Conservation (phyloP, 1,140 invertebrate species). For the Antheraea mylitta region DNA sequence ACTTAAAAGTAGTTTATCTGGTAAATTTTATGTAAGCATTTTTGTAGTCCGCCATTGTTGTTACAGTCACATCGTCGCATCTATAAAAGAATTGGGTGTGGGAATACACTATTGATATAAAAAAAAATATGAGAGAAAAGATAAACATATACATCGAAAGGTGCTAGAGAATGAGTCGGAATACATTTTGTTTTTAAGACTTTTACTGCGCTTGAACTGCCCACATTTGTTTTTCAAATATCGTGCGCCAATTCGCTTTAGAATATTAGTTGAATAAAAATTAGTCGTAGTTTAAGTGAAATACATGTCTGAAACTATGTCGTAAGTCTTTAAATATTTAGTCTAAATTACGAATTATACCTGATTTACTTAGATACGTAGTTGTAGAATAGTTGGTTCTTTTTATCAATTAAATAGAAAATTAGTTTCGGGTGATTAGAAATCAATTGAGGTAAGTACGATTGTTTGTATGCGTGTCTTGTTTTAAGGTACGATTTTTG, state of each 20-base stretch:
- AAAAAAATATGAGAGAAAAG: too few species aligned
- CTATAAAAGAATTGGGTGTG: too few species aligned
- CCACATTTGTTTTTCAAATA: background rate
- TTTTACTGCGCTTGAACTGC: too few species aligned
- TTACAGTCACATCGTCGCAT: too few species aligned
- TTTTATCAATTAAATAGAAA: background rate
- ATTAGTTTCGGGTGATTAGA: background rate
- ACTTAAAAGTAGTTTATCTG: too few species aligned
- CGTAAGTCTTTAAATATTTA: slow-evolving; percentile 48
- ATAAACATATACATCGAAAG: too few species aligned
- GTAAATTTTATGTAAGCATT: too few species aligned
- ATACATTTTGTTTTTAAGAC: too few species aligned
- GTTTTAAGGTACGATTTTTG: background rate
- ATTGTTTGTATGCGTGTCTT: background rate
- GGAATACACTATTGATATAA: too few species aligned
- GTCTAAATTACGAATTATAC: slow-evolving; percentile 36
- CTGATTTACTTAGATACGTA: slow-evolving; percentile 43
- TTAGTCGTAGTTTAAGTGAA: slow-evolving; percentile 51
- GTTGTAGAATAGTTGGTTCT: slow-evolving; percentile 21
- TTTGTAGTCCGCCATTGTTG: too few species aligned
- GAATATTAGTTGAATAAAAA: slow-evolving; percentile 9
- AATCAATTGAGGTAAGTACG: background rate
- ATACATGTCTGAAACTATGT: slow-evolving; percentile 72
- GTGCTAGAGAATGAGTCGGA: too few species aligned
- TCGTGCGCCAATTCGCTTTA: background rate